Conservation (phyloP, 2,888 invertebrate species). For the Eudiplozoon nipponicum region DNA sequence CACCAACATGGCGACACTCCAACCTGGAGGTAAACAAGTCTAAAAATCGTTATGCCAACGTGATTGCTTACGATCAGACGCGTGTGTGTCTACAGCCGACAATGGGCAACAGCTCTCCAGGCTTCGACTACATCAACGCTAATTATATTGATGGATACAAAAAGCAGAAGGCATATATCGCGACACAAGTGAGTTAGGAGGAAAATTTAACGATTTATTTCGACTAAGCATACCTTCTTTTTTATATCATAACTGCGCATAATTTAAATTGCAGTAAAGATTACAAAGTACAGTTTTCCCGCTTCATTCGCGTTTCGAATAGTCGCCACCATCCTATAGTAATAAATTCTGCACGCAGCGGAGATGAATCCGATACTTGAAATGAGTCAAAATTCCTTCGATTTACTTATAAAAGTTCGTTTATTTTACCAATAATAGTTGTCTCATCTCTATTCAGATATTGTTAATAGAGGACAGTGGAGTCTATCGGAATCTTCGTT, state of each 20-base stretch:
- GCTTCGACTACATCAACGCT: slow-evolving; percentile 88
- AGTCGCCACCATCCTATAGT: too few species aligned
- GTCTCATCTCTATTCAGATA: too few species aligned
- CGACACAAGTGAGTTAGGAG: slow-evolving; percentile 40
- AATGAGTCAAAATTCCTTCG: too few species aligned
- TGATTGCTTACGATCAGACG: slow-evolving; percentile 90
- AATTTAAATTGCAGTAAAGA: too few species aligned
- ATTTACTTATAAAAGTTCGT: too few species aligned
- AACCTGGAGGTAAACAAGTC: slow-evolving; percentile 86
- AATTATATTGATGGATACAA: slow-evolving; percentile 96
- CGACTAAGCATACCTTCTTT: neutral
- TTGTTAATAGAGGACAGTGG: too few species aligned
- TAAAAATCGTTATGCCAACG: slow-evolving; percentile 93
- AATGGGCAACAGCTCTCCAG: slow-evolving; percentile 38
- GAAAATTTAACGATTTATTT: neutral
- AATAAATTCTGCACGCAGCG: too few species aligned
- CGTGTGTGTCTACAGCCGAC: slow-evolving; percentile 54
- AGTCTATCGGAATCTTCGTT: too few species aligned
- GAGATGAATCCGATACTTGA: too few species aligned
- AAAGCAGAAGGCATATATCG: slow-evolving; percentile 85
- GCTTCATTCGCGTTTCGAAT: too few species aligned
- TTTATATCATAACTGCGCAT: neutral
- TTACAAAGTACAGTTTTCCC: too few species aligned
- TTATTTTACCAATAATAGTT: too few species aligned
- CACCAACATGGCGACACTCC: slow-evolving; percentile 79